Base-by-base conservation (phyloP, 2,113 vertebrate species). In the Lophochroa leadbeateri region DNA sequence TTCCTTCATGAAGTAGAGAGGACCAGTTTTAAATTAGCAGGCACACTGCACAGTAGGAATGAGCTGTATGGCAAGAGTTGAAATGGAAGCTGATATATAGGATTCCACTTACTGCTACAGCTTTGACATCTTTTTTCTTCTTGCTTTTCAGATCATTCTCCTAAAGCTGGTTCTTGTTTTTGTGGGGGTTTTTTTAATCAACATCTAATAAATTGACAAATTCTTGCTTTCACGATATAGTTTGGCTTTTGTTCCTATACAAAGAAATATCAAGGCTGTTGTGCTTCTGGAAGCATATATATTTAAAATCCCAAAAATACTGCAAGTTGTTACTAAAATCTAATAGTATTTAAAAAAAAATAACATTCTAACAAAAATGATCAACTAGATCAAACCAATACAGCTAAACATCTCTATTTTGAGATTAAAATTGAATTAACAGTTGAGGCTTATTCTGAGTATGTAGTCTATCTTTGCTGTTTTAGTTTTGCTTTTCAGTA, bases 111-210 rank as follows among this genome's bases (percentile, higher is more conserved):
- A 2, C 2, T 23, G 13, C 69, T 76, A 37, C 24, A 53, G 5
- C 10, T 72, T 77, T 52, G 8, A 39, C 7, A 15, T 33, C 57
- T 50, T 43, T 49, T 76, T 76, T 33, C 7, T 82, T 77, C 17
- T 41, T 41, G 39, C 12, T 37, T 90, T 84, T 85, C 24, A 90
- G 69, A 17, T 53, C 0, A 52, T 58, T 46, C 6, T 69, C 39
- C 11, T 64, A 11, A 64, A 41, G 2, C 24, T 49, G 47, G 47
- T 25, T 25, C 12, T 49, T 25, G 23, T 49, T 13, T 49, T 49
- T 25, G 11, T 49, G 47, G 12, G 13, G 23, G 12, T 47, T 49
- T 57, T 52, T 44, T 23, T 0, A 2, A 37, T 1, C 4, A 5
- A 0, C 1, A 2, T 50, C 11, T 41, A 33, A 23, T 70, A 43